phyloP scores from a whole-genome alignment of 2,113 vertebrate species.

The Microcebus lehilahytsara region DNA sequence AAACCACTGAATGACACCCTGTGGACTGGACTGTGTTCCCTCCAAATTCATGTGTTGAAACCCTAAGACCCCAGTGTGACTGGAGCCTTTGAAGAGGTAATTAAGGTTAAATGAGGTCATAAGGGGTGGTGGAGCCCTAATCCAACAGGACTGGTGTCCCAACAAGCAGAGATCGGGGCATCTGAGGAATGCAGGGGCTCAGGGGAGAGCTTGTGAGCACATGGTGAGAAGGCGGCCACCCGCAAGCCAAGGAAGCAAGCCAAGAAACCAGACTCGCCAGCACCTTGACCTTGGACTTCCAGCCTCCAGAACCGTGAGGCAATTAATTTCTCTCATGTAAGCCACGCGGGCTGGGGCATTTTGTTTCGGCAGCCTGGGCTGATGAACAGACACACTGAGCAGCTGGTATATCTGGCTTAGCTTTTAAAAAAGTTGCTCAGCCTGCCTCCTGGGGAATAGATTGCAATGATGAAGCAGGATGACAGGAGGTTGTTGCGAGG shows the following conservation, averaged over 20 bases:
- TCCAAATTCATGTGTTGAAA: not conserved
- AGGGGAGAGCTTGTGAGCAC: not conserved
- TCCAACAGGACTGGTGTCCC: too few species aligned
- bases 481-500: not conserved
- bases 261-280: not conserved
- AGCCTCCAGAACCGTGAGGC: not conserved
- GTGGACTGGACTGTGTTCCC: too few species aligned
- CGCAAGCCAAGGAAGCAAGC: not conserved
- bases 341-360: too few species aligned
- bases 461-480: fast-evolving
- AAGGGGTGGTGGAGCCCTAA: not conserved
- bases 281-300: not conserved
- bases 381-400: not conserved
- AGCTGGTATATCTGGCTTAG: not conserved
- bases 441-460: not conserved
- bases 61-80: not conserved
- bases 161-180: not conserved
- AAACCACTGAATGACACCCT: not conserved
- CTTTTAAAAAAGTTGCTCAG: not conserved
- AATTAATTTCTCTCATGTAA: not conserved
- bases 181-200: not conserved
- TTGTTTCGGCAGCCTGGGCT: not conserved
- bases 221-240: too few species aligned
- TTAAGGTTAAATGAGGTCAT: not conserved
- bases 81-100: not conserved